phyloP scores from a whole-genome alignment of 2,113 vertebrate genomes.

The Pithys albifrons region DNA sequence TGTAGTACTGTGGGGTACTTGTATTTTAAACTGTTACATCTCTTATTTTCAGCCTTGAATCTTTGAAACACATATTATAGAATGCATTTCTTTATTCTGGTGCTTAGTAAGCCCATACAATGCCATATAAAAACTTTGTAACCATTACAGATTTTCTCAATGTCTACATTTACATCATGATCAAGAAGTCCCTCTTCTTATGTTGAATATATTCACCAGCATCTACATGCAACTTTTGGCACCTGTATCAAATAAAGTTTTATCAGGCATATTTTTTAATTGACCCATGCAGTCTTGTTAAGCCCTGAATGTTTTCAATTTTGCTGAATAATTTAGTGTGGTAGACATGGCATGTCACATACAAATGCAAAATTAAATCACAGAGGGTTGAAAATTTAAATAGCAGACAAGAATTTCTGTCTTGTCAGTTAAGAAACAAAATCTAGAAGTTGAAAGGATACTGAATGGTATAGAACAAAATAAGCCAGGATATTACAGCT shows the following conservation, averaged over 20 bases:
- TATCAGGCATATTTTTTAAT: not conserved
- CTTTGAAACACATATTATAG: not conserved
- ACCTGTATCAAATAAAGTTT: not conserved
- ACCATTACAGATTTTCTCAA: not conserved
- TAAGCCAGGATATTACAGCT: not conserved
- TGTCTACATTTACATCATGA: not conserved
- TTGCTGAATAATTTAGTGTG: not conserved
- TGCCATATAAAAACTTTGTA: not conserved
- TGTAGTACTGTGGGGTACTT: not conserved
- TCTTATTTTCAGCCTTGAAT: not conserved
- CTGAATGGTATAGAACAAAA: not conserved
- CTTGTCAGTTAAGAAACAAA: not conserved
- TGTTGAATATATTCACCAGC: not conserved
- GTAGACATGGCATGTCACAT: not conserved
- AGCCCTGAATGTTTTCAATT: not conserved
- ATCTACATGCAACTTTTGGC: not conserved
- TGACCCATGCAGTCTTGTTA: not conserved
- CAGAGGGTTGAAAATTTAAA: not conserved
- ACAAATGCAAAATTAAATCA: not conserved
- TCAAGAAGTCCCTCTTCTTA: not conserved
- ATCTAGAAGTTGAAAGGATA: not conserved
- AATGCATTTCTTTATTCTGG: not conserved
- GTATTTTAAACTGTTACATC: not conserved
- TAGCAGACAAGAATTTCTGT: not conserved
- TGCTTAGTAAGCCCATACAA: not conserved